Conservation (phyloP, 2,113 vertebrate genomes). For the Corythaixoides concolor region DNA sequence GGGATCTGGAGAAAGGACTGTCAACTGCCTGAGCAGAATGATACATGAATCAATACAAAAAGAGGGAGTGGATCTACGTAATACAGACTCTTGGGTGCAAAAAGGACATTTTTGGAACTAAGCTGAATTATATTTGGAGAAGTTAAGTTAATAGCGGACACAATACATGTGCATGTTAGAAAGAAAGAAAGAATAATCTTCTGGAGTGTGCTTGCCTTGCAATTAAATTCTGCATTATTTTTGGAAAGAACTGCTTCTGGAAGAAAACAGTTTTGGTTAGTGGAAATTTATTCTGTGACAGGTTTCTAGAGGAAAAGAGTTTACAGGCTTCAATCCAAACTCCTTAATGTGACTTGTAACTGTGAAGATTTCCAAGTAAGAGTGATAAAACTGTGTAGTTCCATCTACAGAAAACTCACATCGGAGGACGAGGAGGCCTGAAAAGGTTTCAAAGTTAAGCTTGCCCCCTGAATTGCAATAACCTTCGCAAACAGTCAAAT, state of each 20-base stretch:
- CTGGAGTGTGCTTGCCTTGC: background rate
- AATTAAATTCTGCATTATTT: background rate
- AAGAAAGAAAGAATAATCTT: background rate
- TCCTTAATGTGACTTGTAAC: background rate
- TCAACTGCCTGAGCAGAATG: background rate
- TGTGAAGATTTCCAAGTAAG: background rate
- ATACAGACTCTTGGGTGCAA: background rate
- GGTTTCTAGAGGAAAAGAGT: background rate
- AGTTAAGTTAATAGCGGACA: background rate
- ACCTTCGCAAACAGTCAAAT: background rate
- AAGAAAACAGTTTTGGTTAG: background rate
- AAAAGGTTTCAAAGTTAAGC: background rate
- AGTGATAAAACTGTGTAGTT: background rate
- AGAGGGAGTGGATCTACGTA: background rate
- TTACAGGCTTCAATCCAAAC: background rate
- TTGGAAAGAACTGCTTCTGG: background rate
- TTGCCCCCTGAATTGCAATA: background rate
- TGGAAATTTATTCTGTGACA: background rate
- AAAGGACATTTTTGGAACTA: background rate
- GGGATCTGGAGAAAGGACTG: background rate
- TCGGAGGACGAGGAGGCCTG: background rate
- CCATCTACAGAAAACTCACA: background rate
- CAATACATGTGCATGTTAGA: fast-evolving
- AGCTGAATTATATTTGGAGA: background rate
- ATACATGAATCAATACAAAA: fast-evolving